Conservation (phyloP, 2,113 vertebrate species). For the Mugil cephalus region DNA sequence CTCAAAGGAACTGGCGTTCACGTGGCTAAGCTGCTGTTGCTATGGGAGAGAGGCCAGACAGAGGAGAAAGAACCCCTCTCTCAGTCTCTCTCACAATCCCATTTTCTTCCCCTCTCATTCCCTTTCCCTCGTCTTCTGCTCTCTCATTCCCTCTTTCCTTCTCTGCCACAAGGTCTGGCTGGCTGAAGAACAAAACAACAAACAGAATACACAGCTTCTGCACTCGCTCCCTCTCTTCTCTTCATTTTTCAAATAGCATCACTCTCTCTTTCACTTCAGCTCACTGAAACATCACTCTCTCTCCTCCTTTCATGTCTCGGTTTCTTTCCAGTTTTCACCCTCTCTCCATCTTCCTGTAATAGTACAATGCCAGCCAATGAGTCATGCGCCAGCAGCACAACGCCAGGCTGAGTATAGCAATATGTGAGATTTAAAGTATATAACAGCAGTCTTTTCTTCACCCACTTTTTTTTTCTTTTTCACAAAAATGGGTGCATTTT, state of each 20-base stretch:
- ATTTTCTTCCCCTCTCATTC: slow-evolving; percentile 40
- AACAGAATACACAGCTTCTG: slow-evolving; percentile 61
- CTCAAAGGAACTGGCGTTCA: slow-evolving; percentile 81
- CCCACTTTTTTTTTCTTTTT: neutral
- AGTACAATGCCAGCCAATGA: slow-evolving; percentile 53
- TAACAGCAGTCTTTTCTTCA: neutral
- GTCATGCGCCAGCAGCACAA: slow-evolving; percentile 58
- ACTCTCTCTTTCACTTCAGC: slow-evolving; percentile 52
- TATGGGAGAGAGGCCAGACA: slow-evolving; percentile 85
- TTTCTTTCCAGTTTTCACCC: slow-evolving; percentile 2
- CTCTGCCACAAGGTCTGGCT: slow-evolving; percentile 58
- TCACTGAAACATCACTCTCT: slow-evolving; percentile 48
- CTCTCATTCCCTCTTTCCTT: slow-evolving; percentile 53
- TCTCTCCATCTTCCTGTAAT: slow-evolving; percentile 9
- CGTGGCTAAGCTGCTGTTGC: slow-evolving; percentile 84
- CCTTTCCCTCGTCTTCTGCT: slow-evolving; percentile 27
- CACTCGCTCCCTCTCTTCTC: slow-evolving; percentile 32
- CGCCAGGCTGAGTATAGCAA: slow-evolving; percentile 43
- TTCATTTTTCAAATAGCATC: slow-evolving; percentile 65
- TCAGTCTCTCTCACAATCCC: slow-evolving; percentile 47
- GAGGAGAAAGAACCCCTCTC: slow-evolving; percentile 74
- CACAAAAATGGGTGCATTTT: too few relatives aligned
- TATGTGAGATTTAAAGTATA: slow-evolving; percentile 26
- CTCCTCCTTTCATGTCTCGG: slow-evolving; percentile 22
- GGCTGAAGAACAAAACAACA: slow-evolving; percentile 65